Percentiles rank a stretch among this genome's conserved stretches.
Conservation (phyloP, 2,113 vertebrate species). For the Furnarius figulus region DNA sequence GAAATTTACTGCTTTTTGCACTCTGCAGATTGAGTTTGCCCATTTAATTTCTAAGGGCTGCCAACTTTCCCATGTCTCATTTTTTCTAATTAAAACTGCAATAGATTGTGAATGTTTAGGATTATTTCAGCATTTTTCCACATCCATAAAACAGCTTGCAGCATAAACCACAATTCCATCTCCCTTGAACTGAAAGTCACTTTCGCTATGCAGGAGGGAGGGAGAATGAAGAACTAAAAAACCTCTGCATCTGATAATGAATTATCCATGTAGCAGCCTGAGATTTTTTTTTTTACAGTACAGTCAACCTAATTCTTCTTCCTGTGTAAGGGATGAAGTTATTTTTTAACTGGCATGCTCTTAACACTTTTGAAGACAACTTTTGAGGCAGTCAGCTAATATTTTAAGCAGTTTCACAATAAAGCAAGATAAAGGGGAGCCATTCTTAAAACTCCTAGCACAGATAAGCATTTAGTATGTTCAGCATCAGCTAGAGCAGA, state of each 20-base stretch:
- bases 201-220: not conserved
- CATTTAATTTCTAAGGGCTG: not conserved
- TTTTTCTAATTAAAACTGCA: not conserved
- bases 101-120: not conserved
- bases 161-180: not conserved
- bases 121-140: not conserved
- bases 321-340: not conserved
- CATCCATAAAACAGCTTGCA: not conserved
- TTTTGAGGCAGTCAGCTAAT: not conserved
- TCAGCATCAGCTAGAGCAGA: not conserved
- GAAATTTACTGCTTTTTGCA: not conserved
- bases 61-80: not conserved
- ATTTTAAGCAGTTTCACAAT: not conserved
- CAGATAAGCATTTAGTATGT: not conserved
- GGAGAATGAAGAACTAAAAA: not conserved
- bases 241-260: not conserved
- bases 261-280: not conserved
- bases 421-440: not conserved
- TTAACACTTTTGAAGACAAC: not conserved
- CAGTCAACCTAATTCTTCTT: not conserved
- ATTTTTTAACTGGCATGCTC: not conserved
- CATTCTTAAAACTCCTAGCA: not conserved
- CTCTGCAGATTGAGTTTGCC: not conserved
- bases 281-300: not conserved
- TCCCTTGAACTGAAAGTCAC: not conserved